phyloP scores from a whole-genome alignment of 2,888 invertebrate species.

The Escarpia spicata region DNA sequence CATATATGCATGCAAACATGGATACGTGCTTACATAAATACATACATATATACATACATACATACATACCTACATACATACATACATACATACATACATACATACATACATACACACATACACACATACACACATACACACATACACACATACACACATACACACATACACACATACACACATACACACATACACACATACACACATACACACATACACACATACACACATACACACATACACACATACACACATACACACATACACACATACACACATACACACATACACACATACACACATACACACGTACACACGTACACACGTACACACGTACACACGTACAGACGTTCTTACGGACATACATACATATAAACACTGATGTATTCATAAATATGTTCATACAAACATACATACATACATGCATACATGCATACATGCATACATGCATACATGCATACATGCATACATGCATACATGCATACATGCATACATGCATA shows the following conservation, averaged over 20 bases:
- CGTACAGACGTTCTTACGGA: too few relatives aligned
- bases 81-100: too few relatives aligned
- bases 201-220: neutral
- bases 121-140: neutral
- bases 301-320: neutral
- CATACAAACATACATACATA: neutral
- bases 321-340: too few relatives aligned
- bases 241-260: neutral
- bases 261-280: neutral
- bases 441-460: neutral
- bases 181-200: neutral
- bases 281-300: neutral
- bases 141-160: neutral
- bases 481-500: neutral
- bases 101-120: too few relatives aligned
- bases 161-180: neutral
- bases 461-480: neutral
- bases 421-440: too few relatives aligned
- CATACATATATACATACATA: too few relatives aligned
- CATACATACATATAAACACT: too few relatives aligned
- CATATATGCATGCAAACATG: too few relatives aligned
- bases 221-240: neutral
- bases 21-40: too few relatives aligned
- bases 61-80: too few relatives aligned
- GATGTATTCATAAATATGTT: too few relatives aligned